These are phyloP conservation scores for Spodoptera littoralis DNA, from an alignment of 2,888 invertebrate species.

Conservation along the genomic window DNA sequence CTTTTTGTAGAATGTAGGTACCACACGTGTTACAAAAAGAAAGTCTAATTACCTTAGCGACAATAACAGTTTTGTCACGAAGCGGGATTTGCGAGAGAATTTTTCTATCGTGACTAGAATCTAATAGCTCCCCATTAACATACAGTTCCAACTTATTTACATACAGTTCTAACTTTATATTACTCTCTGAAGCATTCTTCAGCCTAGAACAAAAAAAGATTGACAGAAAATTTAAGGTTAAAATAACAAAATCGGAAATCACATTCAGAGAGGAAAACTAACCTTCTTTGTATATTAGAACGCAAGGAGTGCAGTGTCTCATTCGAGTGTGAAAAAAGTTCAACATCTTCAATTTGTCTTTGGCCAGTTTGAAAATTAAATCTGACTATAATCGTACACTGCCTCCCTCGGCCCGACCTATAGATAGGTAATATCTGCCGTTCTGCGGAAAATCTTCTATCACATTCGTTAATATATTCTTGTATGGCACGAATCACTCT, in stretches of 20 bases:
- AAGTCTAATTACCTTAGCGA: slow-evolving; percentile 76
- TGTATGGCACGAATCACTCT: slow-evolving; percentile 97
- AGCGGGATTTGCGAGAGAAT: slow-evolving; percentile 95
- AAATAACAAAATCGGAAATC: not conserved
- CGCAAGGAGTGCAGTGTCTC: slow-evolving; percentile 96
- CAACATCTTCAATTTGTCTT: slow-evolving; percentile 96
- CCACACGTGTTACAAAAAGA: not conserved
- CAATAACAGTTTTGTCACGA: slow-evolving; percentile 95
- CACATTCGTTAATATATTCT: slow-evolving; percentile 98
- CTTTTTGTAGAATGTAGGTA: too few relatives aligned
- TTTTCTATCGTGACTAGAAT: slow-evolving; percentile 95
- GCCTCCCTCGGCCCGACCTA: slow-evolving; percentile 96
- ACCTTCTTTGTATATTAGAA: slow-evolving; percentile 92
- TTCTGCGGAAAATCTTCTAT: slow-evolving; percentile 95
- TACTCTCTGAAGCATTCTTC: slow-evolving; percentile 82
- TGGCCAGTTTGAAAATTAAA: slow-evolving; percentile 94
- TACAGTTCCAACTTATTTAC: slow-evolving; percentile 97
- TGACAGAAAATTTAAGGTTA: not conserved
- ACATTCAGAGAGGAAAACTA: slow-evolving; percentile 16
- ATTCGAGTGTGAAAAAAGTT: slow-evolving; percentile 97
- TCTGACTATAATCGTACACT: slow-evolving; percentile 95
- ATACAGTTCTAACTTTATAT: slow-evolving; percentile 97
- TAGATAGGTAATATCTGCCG: slow-evolving; percentile 96
- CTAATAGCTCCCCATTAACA: slow-evolving; percentile 95
- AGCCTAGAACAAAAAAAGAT: slow-evolving; percentile 73